Conservation (phyloP, 2,797 vertebrate genomes). For the Eulemur albifrons region DNA sequence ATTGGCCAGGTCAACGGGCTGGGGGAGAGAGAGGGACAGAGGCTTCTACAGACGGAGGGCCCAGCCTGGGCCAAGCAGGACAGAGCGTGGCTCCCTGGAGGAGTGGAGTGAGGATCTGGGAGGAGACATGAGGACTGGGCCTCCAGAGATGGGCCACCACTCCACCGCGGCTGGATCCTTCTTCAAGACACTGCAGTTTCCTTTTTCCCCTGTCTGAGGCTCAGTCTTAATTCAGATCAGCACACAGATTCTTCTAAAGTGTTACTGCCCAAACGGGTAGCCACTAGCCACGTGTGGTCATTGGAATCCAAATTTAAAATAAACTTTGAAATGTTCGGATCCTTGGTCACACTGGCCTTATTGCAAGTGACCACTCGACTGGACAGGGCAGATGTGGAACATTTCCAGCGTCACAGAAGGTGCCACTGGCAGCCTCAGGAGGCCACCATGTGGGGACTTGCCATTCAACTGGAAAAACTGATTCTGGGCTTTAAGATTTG, state of each 20-base stretch:
- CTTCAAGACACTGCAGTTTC: neutral
- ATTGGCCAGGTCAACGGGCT: neutral
- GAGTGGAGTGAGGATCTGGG: neutral
- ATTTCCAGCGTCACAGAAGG: rapidly evolving
- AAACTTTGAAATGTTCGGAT: neutral
- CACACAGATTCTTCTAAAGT: neutral
- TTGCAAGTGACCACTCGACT: neutral
- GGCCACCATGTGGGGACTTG: neutral
- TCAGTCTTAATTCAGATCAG: neutral
- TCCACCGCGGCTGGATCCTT: neutral
- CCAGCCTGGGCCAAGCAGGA: neutral
- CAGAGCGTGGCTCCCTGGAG: neutral
- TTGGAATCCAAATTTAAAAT: neutral
- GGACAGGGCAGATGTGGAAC: rapidly evolving
- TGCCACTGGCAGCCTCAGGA: neutral
- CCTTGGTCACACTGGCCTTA: neutral
- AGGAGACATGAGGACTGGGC: neutral
- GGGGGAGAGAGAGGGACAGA: neutral
- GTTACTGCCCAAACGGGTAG: neutral
- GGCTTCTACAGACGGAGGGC: neutral
- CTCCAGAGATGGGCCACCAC: rapidly evolving
- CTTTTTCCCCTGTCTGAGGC: neutral
- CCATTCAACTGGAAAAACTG: neutral
- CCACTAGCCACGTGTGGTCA: neutral
- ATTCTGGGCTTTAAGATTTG: neutral